A percentile compares a stretch with the other conserved stretches of the same genome.
Evolutionary conservation across 1,140 invertebrate species (phyloP).

Genomic region (Eufriesea mexicana): DNA sequence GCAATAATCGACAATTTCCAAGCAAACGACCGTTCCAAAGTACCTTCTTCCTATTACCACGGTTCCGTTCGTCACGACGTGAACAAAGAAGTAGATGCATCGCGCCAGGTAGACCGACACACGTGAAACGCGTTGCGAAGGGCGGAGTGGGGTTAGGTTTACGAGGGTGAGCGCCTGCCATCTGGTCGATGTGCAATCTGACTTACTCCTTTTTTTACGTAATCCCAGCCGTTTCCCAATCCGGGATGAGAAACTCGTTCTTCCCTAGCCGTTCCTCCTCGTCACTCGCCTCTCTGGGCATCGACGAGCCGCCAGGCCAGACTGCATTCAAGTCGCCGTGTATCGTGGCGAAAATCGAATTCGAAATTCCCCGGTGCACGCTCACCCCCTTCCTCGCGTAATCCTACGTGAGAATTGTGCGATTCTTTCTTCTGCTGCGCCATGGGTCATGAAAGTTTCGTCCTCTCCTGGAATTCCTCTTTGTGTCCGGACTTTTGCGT

Average conservation of each 20-base stretch:
- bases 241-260: constrained; percentile 74
- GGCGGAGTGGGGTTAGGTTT: constrained; percentile 43
- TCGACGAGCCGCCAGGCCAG: background rate
- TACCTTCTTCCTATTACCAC: background rate
- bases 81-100: background rate
- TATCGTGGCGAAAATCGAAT: constrained; percentile 76
- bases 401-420: constrained; percentile 46
- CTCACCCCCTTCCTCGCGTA: constrained; percentile 43
- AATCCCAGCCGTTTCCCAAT: constrained; percentile 79
- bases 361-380: constrained; percentile 57
- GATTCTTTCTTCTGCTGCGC: background rate
- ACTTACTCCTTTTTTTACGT: constrained; percentile 69
- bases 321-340: constrained; percentile 69
- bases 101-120: constrained; percentile 41
- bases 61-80: background rate
- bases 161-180: constrained; percentile 71
- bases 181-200: constrained; percentile 78
- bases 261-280: background rate
- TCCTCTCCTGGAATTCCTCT: constrained; percentile 1
- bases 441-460: background rate
- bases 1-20: background rate
- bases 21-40: background rate
- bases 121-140: background rate
- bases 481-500: constrained; percentile 28
- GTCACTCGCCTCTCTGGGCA: background rate